Percentiles rank a stretch among this genome's conserved stretches.
Conservation (phyloP, 2,888 invertebrate species). For the Furcula furcula region DNA sequence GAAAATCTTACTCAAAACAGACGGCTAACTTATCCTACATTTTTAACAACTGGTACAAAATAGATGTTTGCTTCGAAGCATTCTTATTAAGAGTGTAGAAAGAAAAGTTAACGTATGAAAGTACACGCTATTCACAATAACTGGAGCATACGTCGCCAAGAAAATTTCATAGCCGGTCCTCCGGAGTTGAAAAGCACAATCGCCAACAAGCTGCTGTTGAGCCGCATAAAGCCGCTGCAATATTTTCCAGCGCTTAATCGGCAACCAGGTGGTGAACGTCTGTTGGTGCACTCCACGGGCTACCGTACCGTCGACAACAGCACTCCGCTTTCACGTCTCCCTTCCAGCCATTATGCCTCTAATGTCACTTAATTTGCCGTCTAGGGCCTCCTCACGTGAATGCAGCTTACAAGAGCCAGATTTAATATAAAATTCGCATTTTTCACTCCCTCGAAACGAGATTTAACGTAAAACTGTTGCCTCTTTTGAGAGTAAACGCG, state of each 20-base stretch:
- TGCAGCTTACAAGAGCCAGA: conserved; percentile 65
- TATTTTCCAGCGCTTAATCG: conserved; percentile 38
- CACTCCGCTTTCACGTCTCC: conserved; percentile 71
- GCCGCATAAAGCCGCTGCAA: conserved; percentile 32
- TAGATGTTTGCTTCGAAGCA: background rate
- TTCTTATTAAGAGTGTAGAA: too few relatives aligned
- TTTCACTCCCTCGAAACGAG: conserved; percentile 59
- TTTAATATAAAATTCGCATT: conserved; percentile 74
- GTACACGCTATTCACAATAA: conserved; percentile 10
- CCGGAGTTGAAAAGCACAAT: conserved; percentile 32
- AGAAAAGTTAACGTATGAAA: background rate
- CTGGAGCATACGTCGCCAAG: conserved; percentile 17
- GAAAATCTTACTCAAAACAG: too few relatives aligned
- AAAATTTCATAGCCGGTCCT: conserved; percentile 26
- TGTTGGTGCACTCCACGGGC: conserved; percentile 47
- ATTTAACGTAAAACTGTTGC: conserved; percentile 72
- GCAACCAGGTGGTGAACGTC: conserved; percentile 36
- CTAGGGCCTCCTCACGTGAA: conserved; percentile 77
- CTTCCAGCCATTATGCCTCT: conserved; percentile 72
- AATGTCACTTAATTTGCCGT: conserved; percentile 81
- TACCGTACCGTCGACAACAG: conserved; percentile 62
- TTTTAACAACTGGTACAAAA: too few relatives aligned
- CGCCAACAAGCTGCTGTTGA: conserved; percentile 44
- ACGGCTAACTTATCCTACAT: too few relatives aligned
- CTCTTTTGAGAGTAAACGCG: conserved; percentile 73